A percentile compares a stretch with the other conserved stretches of the same genome.
phyloP scores from a whole-genome alignment of 53 echinoderm and acorn worm genomes.

The Echinarachnius parma region DNA sequence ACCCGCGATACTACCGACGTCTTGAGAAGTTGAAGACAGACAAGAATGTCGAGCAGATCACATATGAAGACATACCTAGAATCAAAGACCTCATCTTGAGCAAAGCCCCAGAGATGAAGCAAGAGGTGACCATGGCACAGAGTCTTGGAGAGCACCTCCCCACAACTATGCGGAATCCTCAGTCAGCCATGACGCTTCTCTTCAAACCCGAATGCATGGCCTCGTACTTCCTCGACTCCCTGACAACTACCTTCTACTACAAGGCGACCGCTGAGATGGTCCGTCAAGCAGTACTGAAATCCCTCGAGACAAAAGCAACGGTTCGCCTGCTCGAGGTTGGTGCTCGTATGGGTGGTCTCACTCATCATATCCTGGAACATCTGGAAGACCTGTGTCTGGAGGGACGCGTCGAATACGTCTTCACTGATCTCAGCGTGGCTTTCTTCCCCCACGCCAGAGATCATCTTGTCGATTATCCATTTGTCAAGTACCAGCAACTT shows the following conservation, averaged over 20 bases:
- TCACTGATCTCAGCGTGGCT: slow-evolving; percentile 87
- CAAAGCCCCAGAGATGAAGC: slow-evolving; percentile 64
- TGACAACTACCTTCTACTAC: slow-evolving; percentile 83
- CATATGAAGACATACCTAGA: slow-evolving; percentile 56
- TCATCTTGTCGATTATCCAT: slow-evolving; percentile 68
- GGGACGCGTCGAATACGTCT: slow-evolving; percentile 72
- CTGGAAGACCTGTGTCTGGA: slow-evolving; percentile 53
- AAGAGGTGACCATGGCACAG: slow-evolving; percentile 73
- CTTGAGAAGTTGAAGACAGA: slow-evolving; percentile 54
- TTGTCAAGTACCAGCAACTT: slow-evolving; percentile 79
- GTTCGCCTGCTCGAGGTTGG: slow-evolving; percentile 85
- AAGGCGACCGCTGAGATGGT: slow-evolving; percentile 62
- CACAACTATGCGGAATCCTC: slow-evolving; percentile 70
- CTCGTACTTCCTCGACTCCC: slow-evolving; percentile 69
- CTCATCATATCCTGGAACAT: slow-evolving; percentile 59
- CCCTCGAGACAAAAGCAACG: slow-evolving; percentile 62
- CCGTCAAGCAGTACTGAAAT: slow-evolving; percentile 55
- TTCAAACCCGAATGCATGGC: slow-evolving; percentile 77
- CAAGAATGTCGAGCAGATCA: slow-evolving; percentile 42
- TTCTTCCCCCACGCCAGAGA: slow-evolving; percentile 84
- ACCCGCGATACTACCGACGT: slow-evolving; percentile 57
- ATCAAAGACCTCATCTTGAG: slow-evolving; percentile 52
- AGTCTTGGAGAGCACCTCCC: slow-evolving; percentile 81
- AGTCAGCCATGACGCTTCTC: slow-evolving; percentile 67
- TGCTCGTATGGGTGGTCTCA: slow-evolving; percentile 82